phyloP scores from a whole-genome alignment of 2,888 invertebrate genomes.

The Ophion costatus region DNA sequence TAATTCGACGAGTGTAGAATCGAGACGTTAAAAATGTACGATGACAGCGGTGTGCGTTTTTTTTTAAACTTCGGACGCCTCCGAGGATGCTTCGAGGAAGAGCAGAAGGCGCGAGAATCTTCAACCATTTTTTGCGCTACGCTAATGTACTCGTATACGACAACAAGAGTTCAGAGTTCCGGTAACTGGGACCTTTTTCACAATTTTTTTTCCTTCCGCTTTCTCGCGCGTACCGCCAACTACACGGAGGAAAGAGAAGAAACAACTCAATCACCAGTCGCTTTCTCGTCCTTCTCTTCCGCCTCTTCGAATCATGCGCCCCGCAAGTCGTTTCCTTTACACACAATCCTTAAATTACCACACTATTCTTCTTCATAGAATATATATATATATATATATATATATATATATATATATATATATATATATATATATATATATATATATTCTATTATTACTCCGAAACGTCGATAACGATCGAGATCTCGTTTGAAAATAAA shows the following conservation, averaged over 20 bases:
- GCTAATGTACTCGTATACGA: conserved; percentile 54
- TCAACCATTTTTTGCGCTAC: conserved; percentile 13
- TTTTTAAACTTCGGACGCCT: neutral
- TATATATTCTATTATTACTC: conserved; percentile 45
- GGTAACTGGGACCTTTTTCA: conserved; percentile 56
- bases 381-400: neutral
- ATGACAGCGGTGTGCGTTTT: neutral
- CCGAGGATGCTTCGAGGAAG: neutral
- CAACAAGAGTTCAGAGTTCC: conserved; percentile 58
- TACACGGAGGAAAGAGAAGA: conserved; percentile 34
- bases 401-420: neutral
- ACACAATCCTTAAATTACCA: conserved; percentile 49
- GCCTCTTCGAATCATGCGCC: conserved; percentile 14
- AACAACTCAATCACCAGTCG: conserved; percentile 25
- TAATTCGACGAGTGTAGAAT: neutral
- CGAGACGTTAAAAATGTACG: neutral
- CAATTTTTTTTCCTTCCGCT: conserved; percentile 26
- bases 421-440: neutral
- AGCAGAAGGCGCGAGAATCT: neutral
- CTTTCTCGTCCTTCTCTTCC: conserved; percentile 35
- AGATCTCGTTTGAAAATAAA: conserved; percentile 61
- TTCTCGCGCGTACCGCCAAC: conserved; percentile 60
- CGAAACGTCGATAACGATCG: conserved; percentile 50
- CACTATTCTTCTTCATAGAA: neutral
- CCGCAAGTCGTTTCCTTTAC: conserved; percentile 34